A percentile compares a stretch with the other conserved stretches of the same genome.
Conservation (phyloP, 2,888 invertebrate species). For the Eupithecia exiguata region DNA sequence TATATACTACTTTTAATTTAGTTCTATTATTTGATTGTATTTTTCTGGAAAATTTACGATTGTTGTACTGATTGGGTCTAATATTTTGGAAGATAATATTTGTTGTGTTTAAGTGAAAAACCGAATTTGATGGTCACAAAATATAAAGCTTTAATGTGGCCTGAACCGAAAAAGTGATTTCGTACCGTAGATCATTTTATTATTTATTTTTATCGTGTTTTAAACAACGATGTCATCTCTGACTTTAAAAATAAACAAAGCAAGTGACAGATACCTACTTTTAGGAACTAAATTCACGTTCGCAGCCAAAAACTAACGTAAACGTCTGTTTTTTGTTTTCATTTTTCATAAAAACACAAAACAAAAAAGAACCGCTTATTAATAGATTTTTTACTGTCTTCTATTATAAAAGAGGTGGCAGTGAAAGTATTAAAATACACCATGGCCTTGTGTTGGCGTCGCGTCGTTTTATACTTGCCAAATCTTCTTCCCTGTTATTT, state of each 20-base stretch:
- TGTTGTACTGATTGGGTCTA: too few species aligned
- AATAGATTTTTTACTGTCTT: constrained; percentile 1
- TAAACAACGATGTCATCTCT: neutral
- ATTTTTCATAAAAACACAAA: neutral
- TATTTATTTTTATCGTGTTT: neutral
- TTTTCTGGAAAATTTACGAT: too few species aligned
- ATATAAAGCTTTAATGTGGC: neutral
- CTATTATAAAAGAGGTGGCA: constrained; percentile 26
- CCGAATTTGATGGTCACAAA: neutral
- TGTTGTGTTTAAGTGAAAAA: neutral
- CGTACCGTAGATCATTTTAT: neutral
- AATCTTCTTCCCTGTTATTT: constrained; percentile 26
- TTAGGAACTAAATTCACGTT: neutral
- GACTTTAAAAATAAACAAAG: neutral
- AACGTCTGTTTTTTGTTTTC: neutral
- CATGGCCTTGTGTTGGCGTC: constrained; percentile 29
- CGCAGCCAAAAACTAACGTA: neutral
- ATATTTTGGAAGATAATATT: too few species aligned
- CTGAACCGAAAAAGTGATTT: neutral
- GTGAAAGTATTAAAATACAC: constrained; percentile 36
- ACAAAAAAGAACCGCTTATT: neutral
- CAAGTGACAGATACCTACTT: neutral
- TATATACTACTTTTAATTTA: too few species aligned
- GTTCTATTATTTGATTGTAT: too few species aligned
- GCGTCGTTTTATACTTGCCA: constrained; percentile 32